These are phyloP conservation scores for Chelidonichthys spinosus DNA, from an alignment of 2,797 vertebrate genomes.

Conservation along the genomic window DNA sequence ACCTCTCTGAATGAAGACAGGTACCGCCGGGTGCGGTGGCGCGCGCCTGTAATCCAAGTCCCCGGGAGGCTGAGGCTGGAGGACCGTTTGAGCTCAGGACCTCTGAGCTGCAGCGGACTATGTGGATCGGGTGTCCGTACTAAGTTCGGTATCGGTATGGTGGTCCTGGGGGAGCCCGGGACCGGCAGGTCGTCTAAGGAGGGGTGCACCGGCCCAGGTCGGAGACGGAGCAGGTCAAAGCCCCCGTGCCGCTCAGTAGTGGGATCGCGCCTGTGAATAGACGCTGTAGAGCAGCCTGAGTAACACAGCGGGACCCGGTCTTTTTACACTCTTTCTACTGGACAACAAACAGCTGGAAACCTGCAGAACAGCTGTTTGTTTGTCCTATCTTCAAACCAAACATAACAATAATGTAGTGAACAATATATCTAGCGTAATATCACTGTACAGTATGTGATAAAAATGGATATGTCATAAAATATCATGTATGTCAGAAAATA, in stretches of 20 bases:
- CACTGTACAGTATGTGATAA: too few species aligned
- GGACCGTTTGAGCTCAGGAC: slow-evolving; percentile 60
- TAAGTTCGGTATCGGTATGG: slow-evolving; percentile 77
- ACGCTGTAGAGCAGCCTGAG: slow-evolving; percentile 66
- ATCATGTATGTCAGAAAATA: too few species aligned
- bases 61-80: slow-evolving; percentile 56
- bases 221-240: slow-evolving; percentile 81
- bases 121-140: slow-evolving; percentile 66
- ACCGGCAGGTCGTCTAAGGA: slow-evolving; percentile 74
- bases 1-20: too few species aligned
- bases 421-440: too few species aligned
- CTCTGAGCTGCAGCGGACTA: slow-evolving; percentile 38
- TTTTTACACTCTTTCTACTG: slow-evolving; percentile 24
- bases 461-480: too few species aligned
- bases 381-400: too few species aligned
- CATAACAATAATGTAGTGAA: too few species aligned
- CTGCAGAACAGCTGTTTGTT: too few species aligned
- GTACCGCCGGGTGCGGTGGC: slow-evolving; percentile 19
- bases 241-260: slow-evolving; percentile 77
- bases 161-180: slow-evolving; percentile 72
- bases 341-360: too few species aligned
- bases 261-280: slow-evolving; percentile 78
- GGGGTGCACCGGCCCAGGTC: slow-evolving; percentile 79
- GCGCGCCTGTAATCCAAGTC: slow-evolving; percentile 54
- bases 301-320: slow-evolving; percentile 48